Evolutionary conservation across 53 echinoderm and acorn worm genomes (phyloP).

Genomic region (Arbacia lixula): DNA sequence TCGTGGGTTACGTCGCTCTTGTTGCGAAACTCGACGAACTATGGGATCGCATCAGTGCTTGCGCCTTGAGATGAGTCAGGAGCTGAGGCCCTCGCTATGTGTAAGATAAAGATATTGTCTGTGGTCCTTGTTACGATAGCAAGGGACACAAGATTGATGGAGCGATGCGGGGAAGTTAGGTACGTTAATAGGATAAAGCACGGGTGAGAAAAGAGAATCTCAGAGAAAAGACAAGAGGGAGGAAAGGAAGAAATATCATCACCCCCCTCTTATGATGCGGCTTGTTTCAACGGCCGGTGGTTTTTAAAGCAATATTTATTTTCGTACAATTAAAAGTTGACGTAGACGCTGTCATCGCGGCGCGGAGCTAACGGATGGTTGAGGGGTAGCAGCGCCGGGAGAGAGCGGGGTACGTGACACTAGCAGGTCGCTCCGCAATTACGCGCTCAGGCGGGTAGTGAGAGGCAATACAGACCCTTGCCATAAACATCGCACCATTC

Average conservation of each 20-base stretch:
- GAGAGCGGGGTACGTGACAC: slow-evolving; percentile 31
- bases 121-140: too few relatives aligned
- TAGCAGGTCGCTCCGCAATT: slow-evolving; percentile 15
- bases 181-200: too few relatives aligned
- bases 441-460: not conserved
- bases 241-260: slow-evolving; percentile 3
- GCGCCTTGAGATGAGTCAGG: too few relatives aligned
- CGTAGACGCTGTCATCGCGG: slow-evolving; percentile 30
- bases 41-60: too few relatives aligned
- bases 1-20: too few relatives aligned
- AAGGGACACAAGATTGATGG: too few relatives aligned
- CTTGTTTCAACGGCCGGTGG: slow-evolving; percentile 22
- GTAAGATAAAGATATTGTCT: too few relatives aligned
- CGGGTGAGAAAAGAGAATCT: too few relatives aligned
- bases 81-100: too few relatives aligned
- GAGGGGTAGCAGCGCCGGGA: not conserved
- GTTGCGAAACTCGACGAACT: too few relatives aligned
- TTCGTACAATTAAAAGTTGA: slow-evolving; percentile 44
- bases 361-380: slow-evolving; percentile 21
- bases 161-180: too few relatives aligned
- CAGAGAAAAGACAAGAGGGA: too few relatives aligned
- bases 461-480: slow-evolving; percentile 15
- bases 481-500: slow-evolving; percentile 36
- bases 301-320: slow-evolving; percentile 49
- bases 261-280: slow-evolving; percentile 22